Conservation (phyloP, 2,113 vertebrate species). For the Deroptyus accipitrinus region DNA sequence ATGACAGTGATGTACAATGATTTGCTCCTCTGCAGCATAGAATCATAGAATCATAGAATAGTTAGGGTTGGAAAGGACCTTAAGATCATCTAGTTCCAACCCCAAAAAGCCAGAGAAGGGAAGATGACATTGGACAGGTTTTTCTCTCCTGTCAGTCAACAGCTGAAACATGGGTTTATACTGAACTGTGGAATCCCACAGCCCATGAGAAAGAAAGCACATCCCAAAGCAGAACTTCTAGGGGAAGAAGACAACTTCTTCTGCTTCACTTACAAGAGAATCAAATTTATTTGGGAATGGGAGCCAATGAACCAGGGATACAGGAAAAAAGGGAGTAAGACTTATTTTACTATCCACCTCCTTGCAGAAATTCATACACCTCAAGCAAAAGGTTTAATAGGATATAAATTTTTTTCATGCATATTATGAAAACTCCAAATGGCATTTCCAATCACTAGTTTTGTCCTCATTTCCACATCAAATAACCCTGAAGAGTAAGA, state of each 20-base stretch:
- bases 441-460: background rate
- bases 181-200: background rate
- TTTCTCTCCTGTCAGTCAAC: background rate
- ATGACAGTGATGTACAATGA: background rate
- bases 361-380: background rate
- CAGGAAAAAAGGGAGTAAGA: background rate
- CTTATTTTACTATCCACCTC: background rate
- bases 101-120: background rate
- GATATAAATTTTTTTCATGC: background rate
- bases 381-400: background rate
- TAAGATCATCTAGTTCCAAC: too few relatives aligned
- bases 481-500: background rate
- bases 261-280: background rate
- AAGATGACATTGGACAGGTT: background rate
- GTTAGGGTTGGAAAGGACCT: too few relatives aligned
- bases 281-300: background rate
- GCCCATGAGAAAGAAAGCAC: background rate
- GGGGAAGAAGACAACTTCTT: background rate
- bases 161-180: background rate
- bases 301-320: background rate
- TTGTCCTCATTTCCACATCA: background rate
- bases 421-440: background rate
- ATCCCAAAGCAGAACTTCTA: background rate
- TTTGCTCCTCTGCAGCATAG: background rate
- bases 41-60: too few relatives aligned